A percentile compares a stretch with the other conserved stretches of the same genome.
These are phyloP conservation scores for Drosophila paulistorum DNA, from an alignment of 1,140 invertebrate species.

Conservation along the genomic window DNA sequence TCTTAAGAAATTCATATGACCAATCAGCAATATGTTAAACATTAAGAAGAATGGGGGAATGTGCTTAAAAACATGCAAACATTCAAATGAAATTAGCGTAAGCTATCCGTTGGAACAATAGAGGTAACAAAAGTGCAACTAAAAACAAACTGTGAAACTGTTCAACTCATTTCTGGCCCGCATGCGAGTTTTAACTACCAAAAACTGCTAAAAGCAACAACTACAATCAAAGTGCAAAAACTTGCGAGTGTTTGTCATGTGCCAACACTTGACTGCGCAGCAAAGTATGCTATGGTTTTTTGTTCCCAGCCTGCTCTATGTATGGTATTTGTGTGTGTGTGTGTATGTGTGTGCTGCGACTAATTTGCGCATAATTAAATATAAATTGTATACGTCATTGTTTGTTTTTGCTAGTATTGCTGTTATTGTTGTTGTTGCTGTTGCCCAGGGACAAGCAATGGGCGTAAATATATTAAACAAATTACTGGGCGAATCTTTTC, in stretches of 20 bases:
- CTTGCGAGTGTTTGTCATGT: constrained; percentile 80
- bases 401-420: constrained; percentile 59
- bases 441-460: constrained; percentile 67
- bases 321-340: background rate
- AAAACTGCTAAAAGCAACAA: background rate
- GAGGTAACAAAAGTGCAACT: constrained; percentile 14
- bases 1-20: too few relatives aligned
- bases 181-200: constrained; percentile 14
- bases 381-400: constrained; percentile 76
- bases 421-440: constrained; percentile 33
- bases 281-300: constrained; percentile 67
- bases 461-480: constrained; percentile 82
- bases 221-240: constrained; percentile 53
- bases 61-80: constrained; percentile 10
- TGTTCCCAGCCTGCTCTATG: background rate
- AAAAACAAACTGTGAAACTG: constrained; percentile 12
- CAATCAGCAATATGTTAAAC: background rate
- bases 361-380: constrained; percentile 82
- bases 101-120: background rate
- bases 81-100: constrained; percentile 16
- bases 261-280: constrained; percentile 66
- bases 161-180: constrained; percentile 7
- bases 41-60: background rate
- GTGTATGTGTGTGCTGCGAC: constrained; percentile 39
- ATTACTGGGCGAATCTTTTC: constrained; percentile 51